Evolutionary conservation across 2,797 vertebrate genomes (phyloP), one percentile per base, ranked within the genome.

Genomic region (Gadopsis marmoratus): DNA sequence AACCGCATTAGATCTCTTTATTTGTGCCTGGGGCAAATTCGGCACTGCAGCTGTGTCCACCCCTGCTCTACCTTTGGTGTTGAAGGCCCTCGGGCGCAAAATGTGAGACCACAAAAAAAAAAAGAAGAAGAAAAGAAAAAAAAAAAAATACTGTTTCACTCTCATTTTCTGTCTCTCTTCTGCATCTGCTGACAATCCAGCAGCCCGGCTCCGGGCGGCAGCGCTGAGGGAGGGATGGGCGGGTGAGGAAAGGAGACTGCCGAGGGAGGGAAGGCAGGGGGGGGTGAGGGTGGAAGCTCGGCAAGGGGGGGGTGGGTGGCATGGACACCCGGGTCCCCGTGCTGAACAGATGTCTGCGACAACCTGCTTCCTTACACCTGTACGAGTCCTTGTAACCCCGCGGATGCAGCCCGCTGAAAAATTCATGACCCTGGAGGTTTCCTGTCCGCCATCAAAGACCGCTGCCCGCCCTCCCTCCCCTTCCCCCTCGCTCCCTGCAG

Each of bases 1-100:
- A 93, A 95, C 95, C 90, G 83, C 92, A 95, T 98, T 91, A 98
- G 96, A 98, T 98, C 96, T 97, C 96, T 96, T 95, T 95, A 95
- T 97, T 96, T 97, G 96, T 94, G 98, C 98, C 97, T 82, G 90
- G 94, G 97, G 98, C 97, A 86, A 97, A 95, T 96, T 94, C 89
- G 93, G 95, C 96, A 92, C 96, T 78, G 90, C 98, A 99, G 98
- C 98, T 99, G 98, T 96, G 98, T 96, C 97, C 97, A 95, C 96
- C 96, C 95, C 95, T 86, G 21, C 91, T 95, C 95, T 97, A 97
- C 97, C 97, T 99, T 98, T 96, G 96, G 96, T 95, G 96, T 96
- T 94, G 94, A 92, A 94, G 95, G 95, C 97, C 97, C 96, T 94
- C 93, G 54, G 97, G 98, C 97, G 39, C 94, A 95, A 95, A 95